Base-by-base conservation (phyloP, 2,888 invertebrate species). In the Nesidiocoris tenuis region DNA sequence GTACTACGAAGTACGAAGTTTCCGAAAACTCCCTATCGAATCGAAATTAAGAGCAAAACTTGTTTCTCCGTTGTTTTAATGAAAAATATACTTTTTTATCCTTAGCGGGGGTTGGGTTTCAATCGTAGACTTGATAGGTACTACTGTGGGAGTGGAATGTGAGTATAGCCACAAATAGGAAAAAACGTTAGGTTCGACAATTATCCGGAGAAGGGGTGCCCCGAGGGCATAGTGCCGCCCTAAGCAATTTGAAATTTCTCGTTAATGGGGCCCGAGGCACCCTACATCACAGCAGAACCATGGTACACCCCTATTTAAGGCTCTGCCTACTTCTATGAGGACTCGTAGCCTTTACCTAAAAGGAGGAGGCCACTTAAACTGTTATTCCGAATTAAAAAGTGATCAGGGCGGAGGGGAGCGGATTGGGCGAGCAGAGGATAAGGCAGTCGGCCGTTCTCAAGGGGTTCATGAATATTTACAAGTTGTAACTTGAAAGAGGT, bases 171-270 rank as follows among this genome's bases (percentile, higher is more conserved):
- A 70, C 57, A 70, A 70, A 70, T 70, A 59, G 59, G 59, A 70
- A 70, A 70, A 21, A 67, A 56, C 39, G 61, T 39, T 39, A 61
- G 61, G 72, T 24, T 63, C 39, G 63, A 61, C 61, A 72, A 61
- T 72, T 61, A 61, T 61, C 63, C 39, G 25, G 39, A 3, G 39
- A 39, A 72, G 61, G 72, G 72, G 72, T 61, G 61, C 61, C 70
- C 72, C 39, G 22, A 21, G 72, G 72, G 72, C 72, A 61, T 25
- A 61, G 72, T 61, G 39, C 72, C 72, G 72, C 72, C 72, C 72
- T 61, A 72, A 72, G 72, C 72, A 72, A 72, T 72, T 72, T 72
- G 72, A 72, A 72, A 72, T 72, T 39, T 72, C 72, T 72, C 57
- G 55, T 72, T 72, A 72, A 72, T 72, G 72, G 72, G 17, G 56